phyloP scores from a whole-genome alignment of 2,113 vertebrate species.

The Halichoerus grypus region DNA sequence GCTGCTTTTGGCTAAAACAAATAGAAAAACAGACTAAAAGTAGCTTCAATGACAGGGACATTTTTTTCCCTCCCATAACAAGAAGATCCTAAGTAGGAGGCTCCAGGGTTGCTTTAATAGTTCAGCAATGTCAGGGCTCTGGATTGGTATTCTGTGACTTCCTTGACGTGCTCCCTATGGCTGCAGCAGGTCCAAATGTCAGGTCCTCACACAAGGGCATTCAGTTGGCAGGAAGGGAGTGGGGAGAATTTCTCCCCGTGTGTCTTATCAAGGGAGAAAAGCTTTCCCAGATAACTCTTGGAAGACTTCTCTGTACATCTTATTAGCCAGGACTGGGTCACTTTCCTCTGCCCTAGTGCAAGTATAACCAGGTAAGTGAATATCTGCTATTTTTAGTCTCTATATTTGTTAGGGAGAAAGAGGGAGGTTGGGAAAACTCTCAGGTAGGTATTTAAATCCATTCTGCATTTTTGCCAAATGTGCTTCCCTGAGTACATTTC shows the following conservation, averaged over 20 bases:
- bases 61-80: neutral
- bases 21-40: neutral
- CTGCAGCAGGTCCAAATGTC: neutral
- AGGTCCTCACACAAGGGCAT: neutral
- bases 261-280: neutral
- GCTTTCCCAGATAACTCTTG: neutral
- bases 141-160: neutral
- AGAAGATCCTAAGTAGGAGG: neutral
- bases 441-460: neutral
- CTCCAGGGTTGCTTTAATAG: neutral
- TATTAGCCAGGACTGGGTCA: neutral
- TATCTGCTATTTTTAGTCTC: neutral
- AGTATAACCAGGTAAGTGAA: neutral
- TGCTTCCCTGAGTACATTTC: neutral
- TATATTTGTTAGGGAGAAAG: neutral
- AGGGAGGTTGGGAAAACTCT: neutral
- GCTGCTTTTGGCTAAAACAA: neutral
- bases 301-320: neutral
- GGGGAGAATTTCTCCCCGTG: neutral
- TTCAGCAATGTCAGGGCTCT: neutral
- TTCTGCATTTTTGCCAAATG: conserved; percentile 14
- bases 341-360: neutral
- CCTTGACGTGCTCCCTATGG: neutral
- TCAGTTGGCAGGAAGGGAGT: neutral
- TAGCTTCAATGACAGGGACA: neutral